Evolutionary conservation across 2,888 invertebrate genomes (phyloP), one percentile per base, ranked within the genome.

Genomic region (Chaitophorus viminalis): DNA sequence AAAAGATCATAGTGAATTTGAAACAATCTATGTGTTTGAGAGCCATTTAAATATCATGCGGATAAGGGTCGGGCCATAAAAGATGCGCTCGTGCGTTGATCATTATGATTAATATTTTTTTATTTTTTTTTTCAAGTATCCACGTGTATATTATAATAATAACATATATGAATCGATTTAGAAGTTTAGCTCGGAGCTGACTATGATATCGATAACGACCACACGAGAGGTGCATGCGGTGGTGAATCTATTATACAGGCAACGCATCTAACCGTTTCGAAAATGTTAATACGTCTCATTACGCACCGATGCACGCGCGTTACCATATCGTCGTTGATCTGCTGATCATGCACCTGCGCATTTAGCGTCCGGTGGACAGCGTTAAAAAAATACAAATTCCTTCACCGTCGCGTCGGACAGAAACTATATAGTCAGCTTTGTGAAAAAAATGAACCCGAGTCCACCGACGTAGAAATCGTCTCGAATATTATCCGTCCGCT

Each of bases 201-300:
- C 11, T 68, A 65, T 25, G 79, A 68, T 39, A 68, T 79, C 18
- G 36, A 70, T 60, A 60, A 60, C 60, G 25, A 21, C 21, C 5
- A 25, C 5, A 25, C 21, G 60, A 25, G 4, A 25, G 60, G 21
- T 60, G 60, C 25, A 46, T 3, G 46, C 11, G 11, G 46, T 18
- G 46, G 60, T 60, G 21, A 21, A 60, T 70, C 29, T 70, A 31
- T 29, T 31, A 31, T 31, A 78, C 78, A 33, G 54, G 2, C 54
- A 1, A 29, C 68, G 39, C n/a, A n/a, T 81, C 5, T 81, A 31
- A 68, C 29, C 68, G 39, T 68, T 68, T 68, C 18, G 29, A 46
- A 81, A 81, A 81, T 68, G 68, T 68, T 81, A 68, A 70, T 68
- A n/a, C n/a, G 65, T 81, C 39, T 68, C 52, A 81, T 46, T 31